phyloP scores from a whole-genome alignment of 1,140 invertebrate genomes.

The Prorops nasuta region DNA sequence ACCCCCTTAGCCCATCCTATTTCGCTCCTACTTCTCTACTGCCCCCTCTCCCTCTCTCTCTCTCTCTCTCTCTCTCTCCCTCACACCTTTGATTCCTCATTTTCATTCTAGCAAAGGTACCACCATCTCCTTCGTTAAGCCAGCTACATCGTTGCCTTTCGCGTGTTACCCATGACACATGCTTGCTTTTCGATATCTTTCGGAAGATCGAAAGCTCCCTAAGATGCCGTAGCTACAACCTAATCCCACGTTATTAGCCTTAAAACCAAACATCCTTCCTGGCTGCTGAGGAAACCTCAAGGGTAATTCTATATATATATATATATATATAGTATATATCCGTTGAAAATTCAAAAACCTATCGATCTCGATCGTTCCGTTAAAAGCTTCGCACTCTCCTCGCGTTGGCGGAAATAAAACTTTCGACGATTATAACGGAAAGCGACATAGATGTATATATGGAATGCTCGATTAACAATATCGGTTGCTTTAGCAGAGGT shows the following conservation, averaged over 20 bases:
- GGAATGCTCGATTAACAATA: no score
- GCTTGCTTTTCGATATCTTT: background rate
- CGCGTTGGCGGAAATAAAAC: no score
- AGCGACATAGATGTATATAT: no score
- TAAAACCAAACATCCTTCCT: background rate
- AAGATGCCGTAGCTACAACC: background rate
- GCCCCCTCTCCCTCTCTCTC: constrained; percentile 13
- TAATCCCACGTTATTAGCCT: background rate
- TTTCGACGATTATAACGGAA: no score
- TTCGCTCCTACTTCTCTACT: background rate
- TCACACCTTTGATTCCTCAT: background rate
- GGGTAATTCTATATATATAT: no score
- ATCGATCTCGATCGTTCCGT: no score
- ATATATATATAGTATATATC: no score
- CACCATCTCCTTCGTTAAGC: no score
- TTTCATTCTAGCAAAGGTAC: no score
- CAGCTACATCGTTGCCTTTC: constrained; percentile 2
- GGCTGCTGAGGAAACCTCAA: background rate
- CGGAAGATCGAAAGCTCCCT: background rate
- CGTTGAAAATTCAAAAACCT: no score
- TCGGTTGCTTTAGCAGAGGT: no score
- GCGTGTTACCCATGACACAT: constrained; percentile 11
- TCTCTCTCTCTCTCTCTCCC: constrained; percentile 8
- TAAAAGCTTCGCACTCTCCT: no score
- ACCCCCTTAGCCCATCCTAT: background rate